phyloP scores from a whole-genome alignment of 1,140 invertebrate species.

The Drosophila lacteicornis region DNA sequence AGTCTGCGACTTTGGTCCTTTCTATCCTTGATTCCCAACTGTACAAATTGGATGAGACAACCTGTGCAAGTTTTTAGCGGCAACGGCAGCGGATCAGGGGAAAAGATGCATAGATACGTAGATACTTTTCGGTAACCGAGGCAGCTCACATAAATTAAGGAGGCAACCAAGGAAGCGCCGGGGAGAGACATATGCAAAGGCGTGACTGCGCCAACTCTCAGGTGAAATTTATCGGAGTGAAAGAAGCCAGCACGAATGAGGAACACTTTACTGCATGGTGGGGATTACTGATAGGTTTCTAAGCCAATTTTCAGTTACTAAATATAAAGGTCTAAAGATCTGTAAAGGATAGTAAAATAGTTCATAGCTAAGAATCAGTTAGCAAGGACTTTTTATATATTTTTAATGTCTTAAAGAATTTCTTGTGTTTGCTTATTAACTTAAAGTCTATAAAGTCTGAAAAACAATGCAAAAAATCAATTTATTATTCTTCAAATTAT shows the following conservation, averaged over 20 bases:
- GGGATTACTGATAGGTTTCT: background rate
- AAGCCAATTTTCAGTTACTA: background rate
- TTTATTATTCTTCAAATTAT: too few relatives aligned
- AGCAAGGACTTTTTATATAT: too few relatives aligned
- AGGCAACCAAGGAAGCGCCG: slow-evolving; percentile 15
- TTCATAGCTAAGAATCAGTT: too few relatives aligned
- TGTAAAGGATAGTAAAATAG: too few relatives aligned
- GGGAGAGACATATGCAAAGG: slow-evolving; percentile 73
- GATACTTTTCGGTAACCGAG: slow-evolving; percentile 20
- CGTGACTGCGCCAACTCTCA: slow-evolving; percentile 66
- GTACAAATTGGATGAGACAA: slow-evolving; percentile 57
- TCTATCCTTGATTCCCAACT: slow-evolving; percentile 27
- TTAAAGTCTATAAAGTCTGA: too few relatives aligned
- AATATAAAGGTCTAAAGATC: too few relatives aligned
- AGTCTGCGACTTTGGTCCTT: slow-evolving; percentile 35
- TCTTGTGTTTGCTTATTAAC: too few relatives aligned
- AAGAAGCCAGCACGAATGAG: slow-evolving; percentile 35
- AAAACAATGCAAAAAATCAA: too few relatives aligned
- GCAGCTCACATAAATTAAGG: slow-evolving; percentile 62
- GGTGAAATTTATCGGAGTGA: slow-evolving; percentile 68
- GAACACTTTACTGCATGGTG: slow-evolving; percentile 39
- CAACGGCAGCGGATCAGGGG: background rate
- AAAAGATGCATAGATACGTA: slow-evolving; percentile 43
- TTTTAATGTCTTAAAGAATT: too few relatives aligned
- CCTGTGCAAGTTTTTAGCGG: slow-evolving; percentile 38